Evolutionary conservation across 2,888 invertebrate species (phyloP), one percentile per base, ranked within the genome.

Genomic region (Caenorhabditis wallacei): DNA sequence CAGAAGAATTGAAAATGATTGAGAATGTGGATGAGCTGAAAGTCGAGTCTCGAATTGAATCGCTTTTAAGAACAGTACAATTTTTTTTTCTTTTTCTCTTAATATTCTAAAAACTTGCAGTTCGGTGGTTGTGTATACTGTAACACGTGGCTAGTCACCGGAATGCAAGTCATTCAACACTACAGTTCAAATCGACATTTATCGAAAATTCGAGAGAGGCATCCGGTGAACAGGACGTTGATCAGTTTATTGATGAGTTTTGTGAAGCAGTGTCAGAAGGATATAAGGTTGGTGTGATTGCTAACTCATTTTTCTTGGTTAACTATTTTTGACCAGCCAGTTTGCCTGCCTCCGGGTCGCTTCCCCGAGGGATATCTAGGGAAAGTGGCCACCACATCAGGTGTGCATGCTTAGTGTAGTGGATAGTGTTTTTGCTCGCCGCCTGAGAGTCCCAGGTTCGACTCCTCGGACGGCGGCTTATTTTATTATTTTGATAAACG

Each of bases 111-210:
- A 48, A 48, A 48, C 30, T 30, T 30, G 30, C 20, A 57, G 57
- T 57, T 35, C 18, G 57, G 57, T 35, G 35, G 35, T 18, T 37
- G 57, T 57, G 20, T 30, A 2, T 35, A 57, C 35, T 57, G 57
- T 37, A 35, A 57, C 0, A 5, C 4, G 11, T 57, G 57, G 57
- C 30, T 57, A 8, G 4, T 57, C 8, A 18, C 35, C 7, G 57
- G n/a, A 37, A 16, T 11, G 7, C 35, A 57, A n/a, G 57, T 37
- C 30, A 18, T 57, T n/a, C 1, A 37, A 18, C 57, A 57, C 11
- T 37, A 35, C 10, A 57, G 11, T 35, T 11, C 30, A 0, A 7
- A 30, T 1, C 0, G 4, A 2, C 56, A 56, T 30, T 30, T 56
- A n/a, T 16, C 1, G n/a, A 56, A 7, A 13, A 30, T 56, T 30